Evolutionary conservation across 2,113 vertebrate species (phyloP).

Genomic region (Eonycteris spelaea): DNA sequence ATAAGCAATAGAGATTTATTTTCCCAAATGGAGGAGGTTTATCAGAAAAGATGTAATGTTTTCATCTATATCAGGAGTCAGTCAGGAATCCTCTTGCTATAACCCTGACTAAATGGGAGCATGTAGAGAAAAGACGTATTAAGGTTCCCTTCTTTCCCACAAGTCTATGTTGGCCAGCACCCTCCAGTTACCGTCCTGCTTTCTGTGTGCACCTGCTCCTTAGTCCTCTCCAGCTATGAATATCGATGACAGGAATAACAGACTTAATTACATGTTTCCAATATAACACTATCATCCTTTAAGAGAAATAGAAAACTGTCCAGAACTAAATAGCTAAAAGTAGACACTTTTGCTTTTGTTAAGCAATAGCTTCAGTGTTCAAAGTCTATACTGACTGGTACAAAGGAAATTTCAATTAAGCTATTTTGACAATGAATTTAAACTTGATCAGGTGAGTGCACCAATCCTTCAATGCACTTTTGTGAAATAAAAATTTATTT

Average conservation of each 20-base stretch:
- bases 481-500: not conserved
- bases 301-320: not conserved
- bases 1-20: not conserved
- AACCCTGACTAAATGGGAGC: not conserved
- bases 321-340: not conserved
- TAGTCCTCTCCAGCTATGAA: not conserved
- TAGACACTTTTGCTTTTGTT: not conserved
- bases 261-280: not conserved
- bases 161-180: not conserved
- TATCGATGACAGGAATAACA: not conserved
- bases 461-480: not conserved
- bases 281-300: not conserved
- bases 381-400: not conserved
- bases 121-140: not conserved
- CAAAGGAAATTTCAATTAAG: constrained; percentile 20
- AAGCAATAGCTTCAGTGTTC: not conserved
- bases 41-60: not conserved
- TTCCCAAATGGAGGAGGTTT: not conserved
- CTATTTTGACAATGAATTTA: not conserved
- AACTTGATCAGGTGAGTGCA: not conserved
- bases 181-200: not conserved
- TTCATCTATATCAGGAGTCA: not conserved
- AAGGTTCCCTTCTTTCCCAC: not conserved
- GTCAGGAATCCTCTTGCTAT: not conserved
- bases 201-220: not conserved